Percentiles rank a stretch among this genome's conserved stretches.
phyloP scores from a whole-genome alignment of 2,888 invertebrate genomes.

The Quadroppia sp. region DNA sequence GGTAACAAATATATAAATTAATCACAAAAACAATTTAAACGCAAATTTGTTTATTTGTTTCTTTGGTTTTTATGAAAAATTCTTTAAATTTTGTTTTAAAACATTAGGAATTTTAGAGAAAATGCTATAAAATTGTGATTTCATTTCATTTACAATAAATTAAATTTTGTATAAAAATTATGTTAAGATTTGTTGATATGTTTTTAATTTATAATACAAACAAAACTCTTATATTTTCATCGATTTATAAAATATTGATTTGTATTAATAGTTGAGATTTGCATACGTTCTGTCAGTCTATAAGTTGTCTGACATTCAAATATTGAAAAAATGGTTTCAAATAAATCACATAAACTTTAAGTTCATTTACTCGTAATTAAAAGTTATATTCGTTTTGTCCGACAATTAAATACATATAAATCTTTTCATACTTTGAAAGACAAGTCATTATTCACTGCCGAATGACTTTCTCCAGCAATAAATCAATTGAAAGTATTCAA shows the following conservation, averaged over 20 bases:
- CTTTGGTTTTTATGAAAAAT: no score
- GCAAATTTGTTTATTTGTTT: no score
- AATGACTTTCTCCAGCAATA: constrained; percentile 1
- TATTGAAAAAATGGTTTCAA: background rate
- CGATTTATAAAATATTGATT: background rate
- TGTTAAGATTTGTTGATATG: no score
- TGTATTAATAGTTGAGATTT: background rate
- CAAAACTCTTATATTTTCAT: no score
- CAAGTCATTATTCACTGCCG: constrained; percentile 16
- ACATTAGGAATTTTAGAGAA: no score
- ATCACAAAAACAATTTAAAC: no score
- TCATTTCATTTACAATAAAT: background rate
- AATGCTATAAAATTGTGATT: no score
- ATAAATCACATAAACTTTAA: background rate
- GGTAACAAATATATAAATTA: no score
- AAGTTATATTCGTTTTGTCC: background rate
- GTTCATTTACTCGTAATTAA: constrained; percentile 8
- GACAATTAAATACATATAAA: constrained; percentile 14
- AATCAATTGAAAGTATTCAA: constrained; percentile 21
- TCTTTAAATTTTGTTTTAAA: no score
- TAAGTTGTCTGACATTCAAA: background rate
- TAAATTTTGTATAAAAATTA: no score
- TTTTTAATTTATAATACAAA: no score
- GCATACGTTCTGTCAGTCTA: background rate
- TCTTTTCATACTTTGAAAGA: background rate